phyloP scores from a whole-genome alignment of 2,888 invertebrate genomes.

The Apamea crenata region DNA sequence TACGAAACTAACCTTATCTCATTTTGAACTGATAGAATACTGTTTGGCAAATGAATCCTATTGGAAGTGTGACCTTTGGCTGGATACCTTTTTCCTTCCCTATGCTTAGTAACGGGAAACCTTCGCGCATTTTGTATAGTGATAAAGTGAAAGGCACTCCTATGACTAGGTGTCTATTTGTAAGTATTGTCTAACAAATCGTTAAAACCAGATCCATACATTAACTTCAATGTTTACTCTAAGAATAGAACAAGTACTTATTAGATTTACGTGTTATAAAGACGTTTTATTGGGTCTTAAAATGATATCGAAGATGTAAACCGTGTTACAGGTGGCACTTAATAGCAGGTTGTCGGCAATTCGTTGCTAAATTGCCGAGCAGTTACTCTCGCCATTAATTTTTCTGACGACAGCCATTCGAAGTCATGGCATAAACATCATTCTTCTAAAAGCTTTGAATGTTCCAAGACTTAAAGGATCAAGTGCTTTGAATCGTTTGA shows the following conservation, averaged over 20 bases:
- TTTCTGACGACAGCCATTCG: constrained; percentile 80
- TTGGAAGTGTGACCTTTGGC: constrained; percentile 35
- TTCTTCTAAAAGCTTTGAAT: constrained; percentile 75
- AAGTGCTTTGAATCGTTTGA: constrained; percentile 78
- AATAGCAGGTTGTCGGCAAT: constrained; percentile 75
- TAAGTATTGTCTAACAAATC: constrained; percentile 23
- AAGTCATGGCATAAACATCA: constrained; percentile 79
- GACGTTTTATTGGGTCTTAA: constrained; percentile 71
- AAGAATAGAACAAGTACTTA: constrained; percentile 48
- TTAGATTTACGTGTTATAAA: constrained; percentile 56
- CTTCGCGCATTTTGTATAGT: constrained; percentile 16
- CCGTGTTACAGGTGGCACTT: constrained; percentile 71
- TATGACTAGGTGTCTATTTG: background rate
- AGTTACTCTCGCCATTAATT: constrained; percentile 79
- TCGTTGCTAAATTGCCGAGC: constrained; percentile 76
- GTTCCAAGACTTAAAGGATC: constrained; percentile 77
- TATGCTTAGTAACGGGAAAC: constrained; percentile 14
- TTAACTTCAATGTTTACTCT: constrained; percentile 20
- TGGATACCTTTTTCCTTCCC: background rate
- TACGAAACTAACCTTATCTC: constrained; percentile 35
- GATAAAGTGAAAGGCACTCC: constrained; percentile 1
- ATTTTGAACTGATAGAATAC: constrained; percentile 42
- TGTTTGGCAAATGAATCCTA: constrained; percentile 37
- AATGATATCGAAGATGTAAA: constrained; percentile 73
- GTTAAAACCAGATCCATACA: background rate